phyloP scores from a whole-genome alignment of 2,888 invertebrate species.

The Torymus aiolomorphi region DNA sequence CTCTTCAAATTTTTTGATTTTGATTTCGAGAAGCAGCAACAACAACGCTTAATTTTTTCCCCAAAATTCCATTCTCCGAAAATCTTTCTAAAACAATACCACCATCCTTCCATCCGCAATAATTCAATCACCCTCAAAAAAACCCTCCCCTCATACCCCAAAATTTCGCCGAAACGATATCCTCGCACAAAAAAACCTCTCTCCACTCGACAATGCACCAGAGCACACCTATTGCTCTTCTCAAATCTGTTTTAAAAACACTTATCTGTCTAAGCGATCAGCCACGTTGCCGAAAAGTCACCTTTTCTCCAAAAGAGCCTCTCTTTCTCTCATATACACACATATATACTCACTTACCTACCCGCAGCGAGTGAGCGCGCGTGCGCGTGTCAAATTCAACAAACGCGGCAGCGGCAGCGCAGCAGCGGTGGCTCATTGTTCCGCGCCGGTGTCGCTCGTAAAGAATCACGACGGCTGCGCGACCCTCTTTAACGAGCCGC shows the following conservation, averaged over 20 bases:
- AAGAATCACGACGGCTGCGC: conserved; percentile 41
- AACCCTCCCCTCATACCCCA: too few relatives aligned
- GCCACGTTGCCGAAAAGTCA: not conserved
- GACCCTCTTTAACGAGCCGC: conserved; percentile 61
- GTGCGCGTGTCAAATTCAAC: conserved; percentile 47
- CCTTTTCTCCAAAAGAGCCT: not conserved
- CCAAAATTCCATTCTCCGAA: too few relatives aligned
- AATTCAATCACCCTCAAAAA: too few relatives aligned
- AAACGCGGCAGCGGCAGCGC: conserved; percentile 10
- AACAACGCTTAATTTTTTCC: too few relatives aligned
- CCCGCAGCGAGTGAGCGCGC: conserved; percentile 9
- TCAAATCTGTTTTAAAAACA: not conserved
- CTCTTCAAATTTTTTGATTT: too few relatives aligned
- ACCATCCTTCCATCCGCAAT: too few relatives aligned
- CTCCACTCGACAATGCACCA: not conserved
- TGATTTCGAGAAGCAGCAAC: too few relatives aligned
- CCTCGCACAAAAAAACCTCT: too few relatives aligned
- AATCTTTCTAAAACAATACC: too few relatives aligned
- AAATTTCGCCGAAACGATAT: too few relatives aligned
- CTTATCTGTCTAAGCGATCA: conserved; percentile 6
- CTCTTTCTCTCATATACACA: too few relatives aligned
- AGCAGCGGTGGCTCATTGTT: conserved; percentile 40
- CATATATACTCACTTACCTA: too few relatives aligned
- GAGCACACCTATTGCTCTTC: not conserved
- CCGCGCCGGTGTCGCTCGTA: conserved; percentile 27